Evolutionary conservation across 1,140 invertebrate species (phyloP).

Genomic region (Steinernema khuongi): DNA sequence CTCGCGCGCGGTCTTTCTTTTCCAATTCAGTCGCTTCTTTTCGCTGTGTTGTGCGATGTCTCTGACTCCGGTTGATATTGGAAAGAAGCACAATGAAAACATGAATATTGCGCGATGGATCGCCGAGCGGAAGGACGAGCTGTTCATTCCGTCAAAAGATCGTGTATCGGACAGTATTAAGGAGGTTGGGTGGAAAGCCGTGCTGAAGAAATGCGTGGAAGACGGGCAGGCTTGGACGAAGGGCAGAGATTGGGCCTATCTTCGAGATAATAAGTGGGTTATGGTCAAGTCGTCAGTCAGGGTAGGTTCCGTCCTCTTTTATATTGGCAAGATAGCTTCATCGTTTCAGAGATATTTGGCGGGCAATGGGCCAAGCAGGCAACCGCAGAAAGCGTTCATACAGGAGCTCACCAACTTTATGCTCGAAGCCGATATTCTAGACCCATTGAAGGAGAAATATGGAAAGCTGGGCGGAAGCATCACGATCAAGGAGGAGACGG

Average conservation of each 20-base stretch:
- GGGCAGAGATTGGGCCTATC: background rate
- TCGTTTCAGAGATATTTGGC: conserved; percentile 1
- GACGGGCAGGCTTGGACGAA: background rate
- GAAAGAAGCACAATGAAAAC: background rate
- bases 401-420: background rate
- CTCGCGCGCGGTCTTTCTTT: background rate
- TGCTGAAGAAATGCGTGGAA: background rate
- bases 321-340: background rate
- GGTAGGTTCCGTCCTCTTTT: background rate
- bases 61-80: background rate
- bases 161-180: background rate
- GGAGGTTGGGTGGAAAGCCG: background rate
- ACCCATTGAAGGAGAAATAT: background rate
- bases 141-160: background rate
- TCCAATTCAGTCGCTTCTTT: background rate
- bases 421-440: background rate
- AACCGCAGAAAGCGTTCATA: background rate
- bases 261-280: background rate
- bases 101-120: background rate
- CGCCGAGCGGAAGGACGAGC: background rate
- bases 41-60: background rate
- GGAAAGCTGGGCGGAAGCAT: background rate
- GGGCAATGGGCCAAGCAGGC: background rate
- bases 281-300: background rate
- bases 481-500: background rate